Conservation (phyloP, 2,888 invertebrate species). For the Heliconius cydno region DNA sequence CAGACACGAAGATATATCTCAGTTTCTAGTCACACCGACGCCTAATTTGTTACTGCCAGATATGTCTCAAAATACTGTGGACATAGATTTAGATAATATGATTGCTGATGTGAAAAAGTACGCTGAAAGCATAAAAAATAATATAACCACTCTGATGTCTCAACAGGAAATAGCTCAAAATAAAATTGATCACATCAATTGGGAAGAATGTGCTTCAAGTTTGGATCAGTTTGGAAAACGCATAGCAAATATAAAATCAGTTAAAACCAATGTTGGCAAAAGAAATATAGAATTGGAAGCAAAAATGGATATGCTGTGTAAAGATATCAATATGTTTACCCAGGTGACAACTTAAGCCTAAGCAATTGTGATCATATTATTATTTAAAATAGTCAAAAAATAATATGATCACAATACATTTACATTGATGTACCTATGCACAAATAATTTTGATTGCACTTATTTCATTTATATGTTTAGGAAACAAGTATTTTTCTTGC, state of each 20-base stretch:
- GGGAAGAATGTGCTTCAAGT: slow-evolving; percentile 65
- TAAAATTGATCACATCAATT: slow-evolving; percentile 58
- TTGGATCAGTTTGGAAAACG: slow-evolving; percentile 70
- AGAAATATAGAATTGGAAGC: slow-evolving; percentile 65
- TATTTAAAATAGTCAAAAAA: too few relatives aligned
- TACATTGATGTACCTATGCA: too few relatives aligned
- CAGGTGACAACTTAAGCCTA: slow-evolving; percentile 56
- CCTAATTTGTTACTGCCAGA: slow-evolving; percentile 68
- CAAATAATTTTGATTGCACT: too few relatives aligned
- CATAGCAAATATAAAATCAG: slow-evolving; percentile 63
- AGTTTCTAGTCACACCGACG: slow-evolving; percentile 61
- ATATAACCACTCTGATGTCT: slow-evolving; percentile 51
- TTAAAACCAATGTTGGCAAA: slow-evolving; percentile 54
- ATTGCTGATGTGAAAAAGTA: slow-evolving; percentile 66
- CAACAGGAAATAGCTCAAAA: slow-evolving; percentile 44
- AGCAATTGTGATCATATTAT: too few relatives aligned
- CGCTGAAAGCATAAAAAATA: slow-evolving; percentile 67
- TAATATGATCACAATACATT: too few relatives aligned
- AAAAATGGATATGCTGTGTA: slow-evolving; percentile 64
- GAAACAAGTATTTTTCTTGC: too few relatives aligned
- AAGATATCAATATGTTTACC: slow-evolving; percentile 71
- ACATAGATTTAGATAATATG: slow-evolving; percentile 64
- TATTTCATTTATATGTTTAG: too few relatives aligned
- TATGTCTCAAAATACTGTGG: slow-evolving; percentile 60
- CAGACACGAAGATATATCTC: slow-evolving; percentile 62